Base-by-base conservation (phyloP, 2,113 vertebrate species). In the Actenoides hombroni region DNA sequence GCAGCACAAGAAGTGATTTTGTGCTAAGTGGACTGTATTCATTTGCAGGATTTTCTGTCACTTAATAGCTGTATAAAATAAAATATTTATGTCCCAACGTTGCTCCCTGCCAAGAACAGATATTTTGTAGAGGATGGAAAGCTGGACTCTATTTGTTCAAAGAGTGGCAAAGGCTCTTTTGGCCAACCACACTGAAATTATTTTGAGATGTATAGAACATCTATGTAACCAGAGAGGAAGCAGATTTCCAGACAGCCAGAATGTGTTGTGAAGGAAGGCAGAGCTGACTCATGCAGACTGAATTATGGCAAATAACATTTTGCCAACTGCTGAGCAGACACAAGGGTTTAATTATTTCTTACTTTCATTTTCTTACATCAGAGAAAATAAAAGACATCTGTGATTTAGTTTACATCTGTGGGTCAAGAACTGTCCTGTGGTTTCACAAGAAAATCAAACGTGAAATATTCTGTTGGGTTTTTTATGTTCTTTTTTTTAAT, bases 281-380 rank as follows among this genome's bases (percentile, higher is more conserved):
- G 60, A 3, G 57, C 54, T 96, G 95, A 95, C 79, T 95, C 96
- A 95, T 39, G 53, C 71, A 77, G 84, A 29, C 59, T 88, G 87
- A 94, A 67, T 88, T 88, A 93, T 60, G 35, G 82, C 49, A 94
- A 91, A 90, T 64, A 80, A 94, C 85, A 44, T 68, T 88, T 93
- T 93, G 85, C 89, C 92, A 95, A 31, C 76, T 95, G 89, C 95
- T 91, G 94, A 91, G 89, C 86, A 89, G 73, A 68, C 77, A 84
- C 10, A 19, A 25, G 67, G 57, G 24, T 94, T 95, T 71, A 44
- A 84, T n/a, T n/a, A n/a, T n/a, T n/a, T n/a, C n/a, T n/a, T n/a
- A n/a, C n/a, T n/a, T n/a, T n/a, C n/a, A n/a, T n/a, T n/a, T n/a
- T n/a, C n/a, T n/a, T n/a, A n/a, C n/a, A n/a, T n/a, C n/a, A n/a